Evolutionary conservation across 2,797 vertebrate genomes (phyloP), one percentile per base, ranked within the genome.

Genomic region (Phataginus tetradactyla): DNA sequence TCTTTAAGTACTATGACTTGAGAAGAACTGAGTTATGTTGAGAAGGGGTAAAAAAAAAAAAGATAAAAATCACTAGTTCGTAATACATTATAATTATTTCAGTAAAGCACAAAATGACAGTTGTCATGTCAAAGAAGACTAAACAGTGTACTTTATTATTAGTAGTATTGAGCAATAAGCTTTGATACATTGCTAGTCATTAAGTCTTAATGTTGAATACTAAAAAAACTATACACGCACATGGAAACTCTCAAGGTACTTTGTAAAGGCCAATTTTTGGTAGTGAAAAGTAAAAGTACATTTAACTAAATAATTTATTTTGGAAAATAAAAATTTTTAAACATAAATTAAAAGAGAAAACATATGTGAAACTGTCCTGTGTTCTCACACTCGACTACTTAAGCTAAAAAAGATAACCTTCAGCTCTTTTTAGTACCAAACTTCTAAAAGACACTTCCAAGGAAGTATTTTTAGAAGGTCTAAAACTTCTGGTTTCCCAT

Each of bases 171-270:
- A 93, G 25, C 53, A 97, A 93, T 94, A 97, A 97, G 80, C 90
- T 94, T 72, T 79, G 71, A 95, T 93, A 97, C 37, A 95, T 91
- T 96, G 90, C 95, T 96, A 71, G 51, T 66, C 6, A 45, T 0
- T 81, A 75, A 90, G 45, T 74, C 96, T 87, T 95, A 97, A 98
- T 29, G 64, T 0, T 96, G 57, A 98, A 93, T 80, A 96, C 34
- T 88, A 32, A 69, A 95, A 94, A 97, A 95, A 95, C 64, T 81
- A 81, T 86, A 97, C 89, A 95, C 1, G 4, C 66, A 93, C 3
- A 93, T 75, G 55, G 94, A 97, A 96, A 95, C 94, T 96, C 92
- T 97, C 79, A 94, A 97, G 77, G 79, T 97, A 97, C 95, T 97
- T 94, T 96, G 12, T 51, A 85, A 92, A 96, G 34, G 23, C 32